Evolutionary conservation across 2,797 vertebrate genomes (phyloP).

Genomic region (Acanthornis magna): DNA sequence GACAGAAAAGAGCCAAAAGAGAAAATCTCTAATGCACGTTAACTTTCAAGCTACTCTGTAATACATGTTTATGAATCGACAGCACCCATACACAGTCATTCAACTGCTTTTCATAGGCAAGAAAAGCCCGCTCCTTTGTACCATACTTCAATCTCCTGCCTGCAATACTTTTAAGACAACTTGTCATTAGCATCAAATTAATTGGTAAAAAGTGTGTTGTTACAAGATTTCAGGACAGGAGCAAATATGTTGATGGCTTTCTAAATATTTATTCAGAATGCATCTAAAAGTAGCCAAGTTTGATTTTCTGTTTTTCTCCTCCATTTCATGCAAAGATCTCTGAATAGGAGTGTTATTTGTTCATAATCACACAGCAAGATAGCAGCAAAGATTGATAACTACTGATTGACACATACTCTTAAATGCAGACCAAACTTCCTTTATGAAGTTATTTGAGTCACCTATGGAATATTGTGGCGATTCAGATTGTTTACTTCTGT

Average conservation of each 20-base stretch:
- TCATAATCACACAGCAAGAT: not conserved
- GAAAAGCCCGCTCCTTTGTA: accelerated
- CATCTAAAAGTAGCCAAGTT: not conserved
- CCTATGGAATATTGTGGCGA: not conserved
- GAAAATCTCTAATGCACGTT: accelerated
- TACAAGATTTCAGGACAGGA: not conserved
- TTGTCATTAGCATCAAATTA: not conserved
- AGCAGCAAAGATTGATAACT: not conserved
- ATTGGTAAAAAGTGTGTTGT: not conserved
- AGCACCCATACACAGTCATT: not conserved
- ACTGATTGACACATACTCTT: not conserved
- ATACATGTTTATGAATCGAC: not conserved
- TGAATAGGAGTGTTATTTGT: not conserved
- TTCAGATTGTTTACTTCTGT: not conserved
- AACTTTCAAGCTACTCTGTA: not conserved
- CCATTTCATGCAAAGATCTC: not conserved
- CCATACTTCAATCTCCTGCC: not conserved
- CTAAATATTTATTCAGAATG: not conserved
- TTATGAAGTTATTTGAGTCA: not conserved
- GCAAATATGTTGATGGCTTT: not conserved
- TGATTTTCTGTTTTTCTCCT: not conserved
- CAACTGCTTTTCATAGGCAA: not conserved
- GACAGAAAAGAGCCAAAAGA: not conserved
- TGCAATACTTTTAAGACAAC: not conserved
- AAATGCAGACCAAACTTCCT: not conserved